These are phyloP conservation scores for Danio tinwini DNA, from an alignment of 2,797 vertebrate species.

Conservation along the genomic window DNA sequence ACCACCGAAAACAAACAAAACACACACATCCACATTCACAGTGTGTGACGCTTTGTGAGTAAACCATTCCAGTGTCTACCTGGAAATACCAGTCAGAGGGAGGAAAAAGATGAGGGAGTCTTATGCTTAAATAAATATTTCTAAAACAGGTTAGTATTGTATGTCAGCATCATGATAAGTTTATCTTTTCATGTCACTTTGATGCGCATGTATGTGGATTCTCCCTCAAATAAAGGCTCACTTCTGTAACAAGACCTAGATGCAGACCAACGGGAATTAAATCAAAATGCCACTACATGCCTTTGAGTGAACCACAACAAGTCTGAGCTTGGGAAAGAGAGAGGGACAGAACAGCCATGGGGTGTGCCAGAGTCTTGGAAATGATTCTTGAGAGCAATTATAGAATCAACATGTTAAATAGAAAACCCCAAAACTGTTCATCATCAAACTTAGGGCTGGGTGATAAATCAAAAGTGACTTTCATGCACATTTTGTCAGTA, in stretches of 20 bases:
- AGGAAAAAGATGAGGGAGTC: background rate
- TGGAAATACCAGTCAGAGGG: constrained; percentile 21
- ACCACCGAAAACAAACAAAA: constrained; percentile 3
- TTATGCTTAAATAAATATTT: background rate
- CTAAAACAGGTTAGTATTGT: constrained; percentile 15
- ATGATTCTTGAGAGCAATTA: background rate
- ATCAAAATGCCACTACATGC: constrained; percentile 19
- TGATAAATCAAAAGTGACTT: no score
- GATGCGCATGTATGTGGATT: background rate
- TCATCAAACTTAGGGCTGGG: background rate
- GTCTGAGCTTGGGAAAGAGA: constrained; percentile 1
- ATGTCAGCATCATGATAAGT: background rate
- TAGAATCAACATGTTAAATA: background rate
- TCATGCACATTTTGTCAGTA: no score
- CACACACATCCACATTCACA: background rate
- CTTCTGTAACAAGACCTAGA: constrained; percentile 30
- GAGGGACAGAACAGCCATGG: background rate
- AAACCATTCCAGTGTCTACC: background rate
- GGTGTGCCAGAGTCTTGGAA: background rate
- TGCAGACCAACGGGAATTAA: constrained; percentile 23
- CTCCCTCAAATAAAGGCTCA: constrained; percentile 18
- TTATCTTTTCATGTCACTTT: background rate
- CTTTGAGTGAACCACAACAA: constrained; percentile 9
- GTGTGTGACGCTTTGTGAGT: background rate
- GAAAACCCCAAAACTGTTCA: background rate